Conservation (phyloP, 2,888 invertebrate genomes). For the Embidobia sp. region DNA sequence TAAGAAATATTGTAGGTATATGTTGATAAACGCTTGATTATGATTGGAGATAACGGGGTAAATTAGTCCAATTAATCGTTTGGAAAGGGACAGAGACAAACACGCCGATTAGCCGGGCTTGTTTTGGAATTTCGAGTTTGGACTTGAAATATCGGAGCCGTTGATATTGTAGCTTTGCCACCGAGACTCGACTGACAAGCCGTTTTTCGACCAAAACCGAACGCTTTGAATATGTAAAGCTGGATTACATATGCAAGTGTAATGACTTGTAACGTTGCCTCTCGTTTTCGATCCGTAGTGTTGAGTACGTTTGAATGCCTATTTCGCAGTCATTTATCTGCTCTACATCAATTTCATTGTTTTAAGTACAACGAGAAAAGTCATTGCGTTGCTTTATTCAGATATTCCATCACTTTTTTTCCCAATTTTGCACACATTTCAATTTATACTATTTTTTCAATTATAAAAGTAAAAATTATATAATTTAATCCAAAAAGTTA, state of each 20-base stretch:
- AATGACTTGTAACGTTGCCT: conserved; percentile 41
- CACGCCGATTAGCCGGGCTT: background rate
- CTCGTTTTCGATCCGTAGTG: conserved; percentile 60
- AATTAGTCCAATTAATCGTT: background rate
- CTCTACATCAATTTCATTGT: conserved; percentile 63
- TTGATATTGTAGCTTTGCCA: conserved; percentile 47
- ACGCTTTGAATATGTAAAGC: conserved; percentile 49
- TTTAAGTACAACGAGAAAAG: conserved; percentile 61
- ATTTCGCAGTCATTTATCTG: conserved; percentile 63
- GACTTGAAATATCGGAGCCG: conserved; percentile 9
- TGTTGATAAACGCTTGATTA: too few relatives aligned
- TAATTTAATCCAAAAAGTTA: too few relatives aligned
- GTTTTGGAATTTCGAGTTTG: background rate
- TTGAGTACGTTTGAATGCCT: conserved; percentile 58
- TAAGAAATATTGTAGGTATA: too few relatives aligned
- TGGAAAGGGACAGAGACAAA: background rate
- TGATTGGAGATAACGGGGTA: too few relatives aligned
- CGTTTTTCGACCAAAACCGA: conserved; percentile 20
- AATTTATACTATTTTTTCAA: too few relatives aligned
- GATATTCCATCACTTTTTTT: too few relatives aligned
- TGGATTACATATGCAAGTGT: conserved; percentile 45
- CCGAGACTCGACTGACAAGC: conserved; percentile 19
- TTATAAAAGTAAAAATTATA: too few relatives aligned
- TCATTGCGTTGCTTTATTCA: conserved; percentile 16
- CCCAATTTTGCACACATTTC: too few relatives aligned